These are phyloP conservation scores for Myotis yumanensis DNA, from an alignment of 2,113 vertebrate species.

Conservation along the genomic window DNA sequence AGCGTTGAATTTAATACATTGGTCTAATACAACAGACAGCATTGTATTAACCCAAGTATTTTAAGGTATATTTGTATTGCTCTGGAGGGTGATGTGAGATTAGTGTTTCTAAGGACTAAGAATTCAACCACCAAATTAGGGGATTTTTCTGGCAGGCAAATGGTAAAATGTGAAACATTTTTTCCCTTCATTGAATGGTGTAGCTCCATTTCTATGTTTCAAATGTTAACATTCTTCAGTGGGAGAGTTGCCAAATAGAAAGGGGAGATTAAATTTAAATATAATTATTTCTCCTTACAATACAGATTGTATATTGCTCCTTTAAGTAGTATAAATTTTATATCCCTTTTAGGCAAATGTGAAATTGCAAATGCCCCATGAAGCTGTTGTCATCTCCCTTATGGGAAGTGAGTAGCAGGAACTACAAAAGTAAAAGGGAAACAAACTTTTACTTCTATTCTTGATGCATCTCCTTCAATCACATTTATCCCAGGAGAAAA, in stretches of 20 bases:
- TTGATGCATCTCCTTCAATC: constrained; percentile 53
- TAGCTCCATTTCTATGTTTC: background rate
- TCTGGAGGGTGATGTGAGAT: no score
- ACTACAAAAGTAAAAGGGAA: background rate
- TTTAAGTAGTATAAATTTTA: constrained; percentile 51
- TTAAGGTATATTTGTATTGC: no score
- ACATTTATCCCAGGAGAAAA: constrained; percentile 46
- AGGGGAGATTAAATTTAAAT: constrained; percentile 22
- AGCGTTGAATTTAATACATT: no score
- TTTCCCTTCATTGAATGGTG: background rate
- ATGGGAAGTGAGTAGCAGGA: background rate
- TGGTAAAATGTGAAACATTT: constrained; percentile 16
- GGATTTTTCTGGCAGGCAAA: background rate
- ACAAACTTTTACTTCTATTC: constrained; percentile 8
- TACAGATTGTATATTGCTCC: constrained; percentile 12
- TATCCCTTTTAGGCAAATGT: constrained; percentile 40
- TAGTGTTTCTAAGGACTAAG: background rate
- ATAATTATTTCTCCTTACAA: background rate
- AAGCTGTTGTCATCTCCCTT: constrained; percentile 39
- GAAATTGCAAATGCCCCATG: constrained; percentile 2
- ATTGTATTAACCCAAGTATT: no score
- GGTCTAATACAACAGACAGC: no score
- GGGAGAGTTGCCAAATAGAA: constrained; percentile 21
- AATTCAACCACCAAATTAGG: background rate
- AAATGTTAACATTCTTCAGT: constrained; percentile 25